Base-by-base conservation (phyloP, 2,113 vertebrate genomes). In the Sander vitreus region DNA sequence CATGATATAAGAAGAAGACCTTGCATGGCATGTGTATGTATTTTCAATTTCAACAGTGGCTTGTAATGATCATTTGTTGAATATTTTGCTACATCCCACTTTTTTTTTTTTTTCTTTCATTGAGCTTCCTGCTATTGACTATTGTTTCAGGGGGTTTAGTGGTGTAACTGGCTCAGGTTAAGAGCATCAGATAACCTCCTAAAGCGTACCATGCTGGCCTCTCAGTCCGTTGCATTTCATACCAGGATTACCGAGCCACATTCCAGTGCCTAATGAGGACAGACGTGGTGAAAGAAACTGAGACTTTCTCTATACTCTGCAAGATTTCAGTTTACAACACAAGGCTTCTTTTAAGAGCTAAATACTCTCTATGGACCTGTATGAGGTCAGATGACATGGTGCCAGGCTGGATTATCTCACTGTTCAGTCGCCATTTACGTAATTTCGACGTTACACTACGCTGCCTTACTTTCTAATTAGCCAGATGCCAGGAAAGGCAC, bases 151-250 rank as follows among this genome's bases (percentile, higher is more conserved):
- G 36, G 21, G 11, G 15, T 30, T 72, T 2, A 50, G 21, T 54
- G 0, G 36, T 66, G 0, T 83, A 91, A 89, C 83, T 80, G 67
- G 81, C 78, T 88, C 45, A 6, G 57, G 65, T 70, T 84, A 85
- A 89, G 85, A 77, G 66, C 54, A 79, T 88, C 76, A 53, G 57
- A 39, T 85, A 23, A 81, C 70, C 69, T 39, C 63, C 18, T 63
- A 0, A 11, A 64, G 6, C 16, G 1, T 68, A 65, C 81, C 12
- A n/a, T 25, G 54, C 76, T 27, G 23, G 33, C 74, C 25, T 36
- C 21, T 30, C 23, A 3, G 57, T 19, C 19, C 6, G 23, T 57
- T 67, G 69, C 59, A 3, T 57, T 76, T 80, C 33, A 68, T 15
- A 53, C 43, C 55, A 19, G 76, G 76, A 90, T 89, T 87, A 85